Evolutionary conservation across 2,113 vertebrate species (phyloP).

Genomic region (Gasterosteus nipponicus): DNA sequence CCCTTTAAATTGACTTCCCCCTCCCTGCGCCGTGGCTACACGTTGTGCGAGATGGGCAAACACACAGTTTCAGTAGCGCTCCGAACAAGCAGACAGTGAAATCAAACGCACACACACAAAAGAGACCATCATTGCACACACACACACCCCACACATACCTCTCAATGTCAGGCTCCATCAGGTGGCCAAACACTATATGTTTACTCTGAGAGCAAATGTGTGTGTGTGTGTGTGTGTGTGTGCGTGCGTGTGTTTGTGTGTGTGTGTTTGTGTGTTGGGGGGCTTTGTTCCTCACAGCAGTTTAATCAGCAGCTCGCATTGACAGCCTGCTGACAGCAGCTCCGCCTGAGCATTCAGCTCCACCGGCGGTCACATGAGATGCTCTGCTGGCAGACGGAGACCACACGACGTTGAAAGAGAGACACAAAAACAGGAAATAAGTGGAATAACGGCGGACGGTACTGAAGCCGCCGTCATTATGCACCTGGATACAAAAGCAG

Average conservation of each 20-base stretch:
- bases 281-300: conserved; percentile 38
- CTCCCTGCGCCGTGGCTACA: conserved; percentile 37
- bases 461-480: background rate
- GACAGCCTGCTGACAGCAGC: conserved; percentile 55
- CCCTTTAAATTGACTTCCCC: conserved; percentile 35
- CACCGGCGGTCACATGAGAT: conserved; percentile 43
- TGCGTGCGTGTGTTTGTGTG: background rate
- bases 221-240: conserved; percentile 15
- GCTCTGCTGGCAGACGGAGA: conserved; percentile 47
- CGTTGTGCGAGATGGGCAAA: conserved; percentile 43
- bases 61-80: conserved; percentile 33
- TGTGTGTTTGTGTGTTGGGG: background rate
- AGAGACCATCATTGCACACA: background rate
- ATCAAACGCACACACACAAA: conserved; percentile 30
- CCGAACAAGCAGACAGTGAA: conserved; percentile 26
- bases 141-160: conserved; percentile 4
- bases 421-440: background rate
- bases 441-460: background rate
- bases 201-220: conserved; percentile 8
- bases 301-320: conserved; percentile 50
- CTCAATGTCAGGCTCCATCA: conserved; percentile 25
- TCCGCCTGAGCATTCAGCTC: conserved; percentile 45
- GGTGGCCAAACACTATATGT: conserved; percentile 26
- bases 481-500: background rate
- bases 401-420: background rate